phyloP scores from a whole-genome alignment of 2,797 vertebrate species.

The Fistularia tabacaria region DNA sequence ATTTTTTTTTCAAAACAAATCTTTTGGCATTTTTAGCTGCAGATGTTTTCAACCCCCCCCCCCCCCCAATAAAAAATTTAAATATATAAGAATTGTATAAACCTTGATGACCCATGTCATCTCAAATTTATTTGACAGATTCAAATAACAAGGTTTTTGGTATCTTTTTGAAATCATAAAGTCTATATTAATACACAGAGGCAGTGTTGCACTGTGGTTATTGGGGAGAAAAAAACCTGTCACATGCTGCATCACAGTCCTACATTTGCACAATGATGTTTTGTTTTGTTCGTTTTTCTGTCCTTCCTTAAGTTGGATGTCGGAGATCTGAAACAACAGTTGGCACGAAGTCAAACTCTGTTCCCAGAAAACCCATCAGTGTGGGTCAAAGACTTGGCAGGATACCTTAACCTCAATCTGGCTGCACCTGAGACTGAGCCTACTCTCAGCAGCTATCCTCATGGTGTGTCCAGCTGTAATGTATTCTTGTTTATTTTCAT shows the following conservation, averaged over 20 bases:
- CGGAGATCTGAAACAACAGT: constrained; percentile 82
- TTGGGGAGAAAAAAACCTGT: constrained; percentile 5
- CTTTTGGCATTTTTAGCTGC: too few species aligned
- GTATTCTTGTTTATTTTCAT: background rate
- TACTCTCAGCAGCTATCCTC: constrained; percentile 84
- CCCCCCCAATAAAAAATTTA: background rate
- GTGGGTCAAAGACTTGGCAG: constrained; percentile 95
- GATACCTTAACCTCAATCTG: constrained; percentile 92
- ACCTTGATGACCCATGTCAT: background rate
- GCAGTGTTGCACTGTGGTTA: constrained; percentile 20
- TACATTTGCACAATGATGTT: constrained; percentile 12
- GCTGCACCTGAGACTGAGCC: constrained; percentile 81
- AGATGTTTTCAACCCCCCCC: too few species aligned
- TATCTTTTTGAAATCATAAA: background rate
- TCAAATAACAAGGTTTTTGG: too few species aligned
- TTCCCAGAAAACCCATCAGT: constrained; percentile 91
- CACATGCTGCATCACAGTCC: constrained; percentile 43
- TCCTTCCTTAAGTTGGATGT: constrained; percentile 77
- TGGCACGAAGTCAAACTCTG: constrained; percentile 84
- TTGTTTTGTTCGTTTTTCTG: constrained; percentile 20
- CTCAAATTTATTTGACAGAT: too few species aligned
- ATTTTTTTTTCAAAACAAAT: too few species aligned
- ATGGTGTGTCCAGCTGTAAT: constrained; percentile 66
- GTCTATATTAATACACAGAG: background rate
- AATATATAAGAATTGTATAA: background rate